These are phyloP conservation scores for Lepidonotus clava DNA, from an alignment of 2,888 invertebrate species.

Conservation along the genomic window DNA sequence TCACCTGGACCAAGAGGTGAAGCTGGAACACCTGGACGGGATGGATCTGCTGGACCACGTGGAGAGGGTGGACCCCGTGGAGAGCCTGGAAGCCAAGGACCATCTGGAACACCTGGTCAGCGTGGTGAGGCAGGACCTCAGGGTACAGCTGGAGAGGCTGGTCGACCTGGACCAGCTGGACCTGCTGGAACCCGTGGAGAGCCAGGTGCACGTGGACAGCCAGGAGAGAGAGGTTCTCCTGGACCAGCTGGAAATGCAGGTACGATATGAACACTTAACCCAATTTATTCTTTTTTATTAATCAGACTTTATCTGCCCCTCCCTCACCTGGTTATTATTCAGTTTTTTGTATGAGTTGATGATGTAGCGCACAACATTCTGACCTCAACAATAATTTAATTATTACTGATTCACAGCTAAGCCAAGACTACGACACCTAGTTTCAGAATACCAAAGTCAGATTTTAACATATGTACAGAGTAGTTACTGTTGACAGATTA, in stretches of 20 bases:
- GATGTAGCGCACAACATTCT: no score
- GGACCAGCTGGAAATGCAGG: slow-evolving; percentile 61
- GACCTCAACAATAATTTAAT: no score
- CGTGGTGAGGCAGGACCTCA: slow-evolving; percentile 60
- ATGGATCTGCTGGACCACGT: slow-evolving; percentile 64
- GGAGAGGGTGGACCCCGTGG: slow-evolving; percentile 66
- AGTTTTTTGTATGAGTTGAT: no score
- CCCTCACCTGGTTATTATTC: no score
- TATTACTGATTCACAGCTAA: no score
- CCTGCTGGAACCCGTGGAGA: slow-evolving; percentile 59
- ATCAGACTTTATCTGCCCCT: no score
- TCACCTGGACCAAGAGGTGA: slow-evolving; percentile 52
- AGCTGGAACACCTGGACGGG: slow-evolving; percentile 60
- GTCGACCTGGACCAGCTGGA: slow-evolving; percentile 58
- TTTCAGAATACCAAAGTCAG: no score
- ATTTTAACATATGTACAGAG: no score
- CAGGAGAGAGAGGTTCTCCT: slow-evolving; percentile 76
- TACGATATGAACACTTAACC: slow-evolving; percentile 55
- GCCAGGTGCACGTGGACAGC: slow-evolving; percentile 55
- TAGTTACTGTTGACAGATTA: no score
- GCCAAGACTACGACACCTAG: no score
- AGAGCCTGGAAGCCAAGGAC: slow-evolving; percentile 55
- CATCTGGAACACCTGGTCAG: slow-evolving; percentile 39
- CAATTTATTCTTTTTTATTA: no score
- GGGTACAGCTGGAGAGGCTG: slow-evolving; percentile 61